phyloP scores from a whole-genome alignment of 2,797 vertebrate genomes.

The Phataginus tetradactyla region DNA sequence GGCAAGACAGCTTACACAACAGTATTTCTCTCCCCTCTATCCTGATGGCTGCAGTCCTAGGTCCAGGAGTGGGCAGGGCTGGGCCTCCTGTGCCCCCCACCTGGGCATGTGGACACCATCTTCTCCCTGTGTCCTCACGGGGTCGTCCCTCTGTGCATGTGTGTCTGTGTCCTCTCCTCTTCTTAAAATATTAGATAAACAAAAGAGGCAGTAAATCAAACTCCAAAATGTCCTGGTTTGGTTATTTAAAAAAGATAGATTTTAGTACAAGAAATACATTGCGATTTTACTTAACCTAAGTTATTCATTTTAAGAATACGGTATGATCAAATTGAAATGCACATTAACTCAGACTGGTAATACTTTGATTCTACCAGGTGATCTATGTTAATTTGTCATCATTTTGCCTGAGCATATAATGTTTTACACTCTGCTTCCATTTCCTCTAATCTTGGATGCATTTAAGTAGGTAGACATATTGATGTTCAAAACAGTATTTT shows the following conservation, averaged over 20 bases:
- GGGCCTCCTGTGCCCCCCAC: no score
- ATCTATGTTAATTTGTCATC: no score
- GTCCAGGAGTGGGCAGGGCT: no score
- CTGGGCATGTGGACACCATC: no score
- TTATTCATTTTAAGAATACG: background rate
- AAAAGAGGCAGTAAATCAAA: background rate
- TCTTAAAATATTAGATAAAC: background rate
- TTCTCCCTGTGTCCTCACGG: no score
- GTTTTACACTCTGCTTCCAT: background rate
- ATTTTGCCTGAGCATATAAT: background rate
- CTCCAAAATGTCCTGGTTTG: background rate
- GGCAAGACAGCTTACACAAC: background rate
- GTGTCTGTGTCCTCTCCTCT: background rate
- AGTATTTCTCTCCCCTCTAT: no score
- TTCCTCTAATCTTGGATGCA: accelerated
- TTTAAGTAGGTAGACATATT: accelerated
- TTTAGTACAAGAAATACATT: background rate
- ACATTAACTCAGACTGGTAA: no score
- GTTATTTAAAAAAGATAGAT: background rate
- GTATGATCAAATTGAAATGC: background rate
- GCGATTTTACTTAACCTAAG: background rate
- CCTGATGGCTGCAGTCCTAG: no score
- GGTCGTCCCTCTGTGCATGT: no score
- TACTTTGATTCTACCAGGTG: accelerated
- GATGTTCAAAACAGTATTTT: background rate